A percentile compares a stretch with the other conserved stretches of the same genome.
Evolutionary conservation across 2,888 invertebrate species (phyloP).

Genomic region (Eupsilia transversa): DNA sequence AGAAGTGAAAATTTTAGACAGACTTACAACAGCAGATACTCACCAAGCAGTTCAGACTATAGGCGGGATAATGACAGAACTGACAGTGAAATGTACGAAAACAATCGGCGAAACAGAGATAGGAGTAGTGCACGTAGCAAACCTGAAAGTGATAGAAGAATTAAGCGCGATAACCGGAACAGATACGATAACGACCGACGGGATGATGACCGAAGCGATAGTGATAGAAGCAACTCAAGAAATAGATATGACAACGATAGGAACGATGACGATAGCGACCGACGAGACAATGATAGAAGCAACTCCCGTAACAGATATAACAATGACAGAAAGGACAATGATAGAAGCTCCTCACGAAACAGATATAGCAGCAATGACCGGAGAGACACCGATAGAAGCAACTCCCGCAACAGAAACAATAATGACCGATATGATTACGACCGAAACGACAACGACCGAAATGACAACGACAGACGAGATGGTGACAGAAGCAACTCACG

Average conservation of each 20-base stretch:
- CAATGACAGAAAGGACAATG: background rate
- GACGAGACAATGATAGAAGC: constrained; percentile 2
- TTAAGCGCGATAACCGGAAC: background rate
- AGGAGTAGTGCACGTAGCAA: constrained; percentile 7
- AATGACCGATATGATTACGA: background rate
- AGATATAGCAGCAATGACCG: background rate
- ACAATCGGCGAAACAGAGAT: background rate
- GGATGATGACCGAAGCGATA: constrained; percentile 2
- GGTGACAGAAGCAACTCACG: background rate
- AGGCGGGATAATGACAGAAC: background rate
- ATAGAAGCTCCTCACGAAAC: background rate
- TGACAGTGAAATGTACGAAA: background rate
- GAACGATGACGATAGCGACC: background rate
- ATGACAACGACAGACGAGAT: background rate
- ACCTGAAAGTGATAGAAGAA: background rate
- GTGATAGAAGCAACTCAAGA: background rate
- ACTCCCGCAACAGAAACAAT: background rate
- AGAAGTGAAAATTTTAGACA: background rate
- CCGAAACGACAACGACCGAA: background rate
- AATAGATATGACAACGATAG: constrained; percentile 1
- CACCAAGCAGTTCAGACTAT: background rate
- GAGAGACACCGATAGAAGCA: background rate
- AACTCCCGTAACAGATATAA: background rate
- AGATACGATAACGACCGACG: constrained; percentile 2
- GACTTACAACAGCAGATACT: background rate